A percentile compares a stretch with the other conserved stretches of the same genome.
Conservation (phyloP, 1,140 invertebrate species). For the Diorhabda sublineata region DNA sequence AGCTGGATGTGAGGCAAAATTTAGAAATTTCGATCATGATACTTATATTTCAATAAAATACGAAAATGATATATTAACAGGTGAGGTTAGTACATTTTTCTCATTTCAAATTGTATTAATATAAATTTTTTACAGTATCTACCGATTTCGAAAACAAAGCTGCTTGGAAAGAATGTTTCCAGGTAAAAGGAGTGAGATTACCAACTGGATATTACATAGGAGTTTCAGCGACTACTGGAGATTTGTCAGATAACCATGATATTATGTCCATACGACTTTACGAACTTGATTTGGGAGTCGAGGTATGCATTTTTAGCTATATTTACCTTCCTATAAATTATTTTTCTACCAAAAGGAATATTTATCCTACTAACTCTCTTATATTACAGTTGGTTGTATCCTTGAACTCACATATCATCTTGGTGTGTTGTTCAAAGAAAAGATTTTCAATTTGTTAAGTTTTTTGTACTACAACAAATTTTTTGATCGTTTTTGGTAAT, state of each 20-base stretch:
- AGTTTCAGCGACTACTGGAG: slow-evolving; percentile 91
- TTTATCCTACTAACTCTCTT: too few species aligned
- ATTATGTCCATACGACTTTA: slow-evolving; percentile 88
- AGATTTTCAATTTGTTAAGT: too few species aligned
- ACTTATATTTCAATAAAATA: slow-evolving; percentile 89
- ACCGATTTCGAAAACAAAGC: slow-evolving; percentile 89
- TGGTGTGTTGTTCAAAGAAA: too few species aligned
- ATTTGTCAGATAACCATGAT: slow-evolving; percentile 96
- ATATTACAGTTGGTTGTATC: too few species aligned
- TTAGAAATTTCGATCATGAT: slow-evolving; percentile 89
- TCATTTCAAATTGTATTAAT: neutral
- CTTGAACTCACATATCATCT: too few species aligned
- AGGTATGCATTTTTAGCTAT: slow-evolving; percentile 52
- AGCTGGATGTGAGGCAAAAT: slow-evolving; percentile 89
- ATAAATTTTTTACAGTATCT: slow-evolving; percentile 61
- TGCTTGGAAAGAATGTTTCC: slow-evolving; percentile 92
- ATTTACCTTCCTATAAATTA: too few species aligned
- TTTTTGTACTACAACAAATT: too few species aligned
- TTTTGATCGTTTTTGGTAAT: too few species aligned
- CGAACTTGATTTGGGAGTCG: slow-evolving; percentile 73
- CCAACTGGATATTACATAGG: slow-evolving; percentile 97
- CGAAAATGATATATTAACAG: slow-evolving; percentile 80
- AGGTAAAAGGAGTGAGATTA: slow-evolving; percentile 81
- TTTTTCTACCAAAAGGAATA: too few species aligned
- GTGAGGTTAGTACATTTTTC: slow-evolving; percentile 49